Evolutionary conservation across 1,140 invertebrate species (phyloP).

Genomic region (Uloborus diversus): DNA sequence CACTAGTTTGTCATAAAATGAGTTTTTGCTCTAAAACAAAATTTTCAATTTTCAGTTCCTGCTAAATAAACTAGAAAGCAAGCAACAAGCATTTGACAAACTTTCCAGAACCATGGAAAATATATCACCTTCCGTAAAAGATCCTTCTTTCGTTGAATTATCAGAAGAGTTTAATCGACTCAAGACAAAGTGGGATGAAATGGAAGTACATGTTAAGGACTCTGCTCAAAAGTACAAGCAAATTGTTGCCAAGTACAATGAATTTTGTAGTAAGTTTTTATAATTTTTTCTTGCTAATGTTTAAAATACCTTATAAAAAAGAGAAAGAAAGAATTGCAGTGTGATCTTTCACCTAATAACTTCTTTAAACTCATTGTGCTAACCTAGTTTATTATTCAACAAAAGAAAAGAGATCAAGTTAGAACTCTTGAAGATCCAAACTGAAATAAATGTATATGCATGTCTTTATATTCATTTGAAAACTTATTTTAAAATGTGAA

Average conservation of each 20-base stretch:
- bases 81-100: slow-evolving; percentile 28
- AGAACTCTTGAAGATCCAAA: no score
- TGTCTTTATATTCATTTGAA: no score
- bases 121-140: slow-evolving; percentile 5
- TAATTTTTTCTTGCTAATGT: neutral
- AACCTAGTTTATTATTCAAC: no score
- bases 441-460: no score
- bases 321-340: no score
- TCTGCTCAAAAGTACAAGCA: slow-evolving; percentile 71
- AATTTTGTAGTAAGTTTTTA: slow-evolving; percentile 72
- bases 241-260: slow-evolving; percentile 78
- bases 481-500: no score
- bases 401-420: no score
- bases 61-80: slow-evolving; percentile 34
- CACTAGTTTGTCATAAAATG: no score
- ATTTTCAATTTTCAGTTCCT: slow-evolving; percentile 20
- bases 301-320: no score
- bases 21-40: no score
- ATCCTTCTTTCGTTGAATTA: slow-evolving; percentile 26
- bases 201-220: slow-evolving; percentile 74
- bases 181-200: slow-evolving; percentile 77
- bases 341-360: no score
- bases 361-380: no score
- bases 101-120: slow-evolving; percentile 4
- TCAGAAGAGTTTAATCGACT: slow-evolving; percentile 61